Percentiles rank a stretch among this genome's conserved stretches.
Evolutionary conservation across 2,797 vertebrate genomes (phyloP).

Genomic region (Enteromius treurensis): DNA sequence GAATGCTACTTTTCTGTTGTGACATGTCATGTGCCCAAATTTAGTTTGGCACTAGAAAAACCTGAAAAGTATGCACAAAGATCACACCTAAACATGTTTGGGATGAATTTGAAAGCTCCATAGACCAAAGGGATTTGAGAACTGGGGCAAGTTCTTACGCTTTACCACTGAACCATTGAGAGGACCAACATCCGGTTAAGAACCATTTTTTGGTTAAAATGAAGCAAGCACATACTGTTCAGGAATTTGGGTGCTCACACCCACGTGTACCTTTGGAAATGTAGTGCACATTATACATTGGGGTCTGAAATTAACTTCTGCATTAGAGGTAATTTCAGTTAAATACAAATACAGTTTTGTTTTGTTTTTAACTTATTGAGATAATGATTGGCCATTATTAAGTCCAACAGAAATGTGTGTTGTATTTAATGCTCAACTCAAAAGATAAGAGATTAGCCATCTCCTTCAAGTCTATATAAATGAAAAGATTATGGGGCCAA

Average conservation of each 20-base stretch:
- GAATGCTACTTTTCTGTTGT: background rate
- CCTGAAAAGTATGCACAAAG: background rate
- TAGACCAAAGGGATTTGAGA: background rate
- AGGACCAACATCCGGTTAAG: background rate
- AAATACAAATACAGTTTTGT: background rate
- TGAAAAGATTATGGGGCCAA: background rate
- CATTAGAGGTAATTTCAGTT: background rate
- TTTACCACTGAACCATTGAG: background rate
- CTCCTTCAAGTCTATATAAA: background rate
- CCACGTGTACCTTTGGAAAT: no score
- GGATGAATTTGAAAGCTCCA: background rate
- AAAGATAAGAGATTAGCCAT: background rate
- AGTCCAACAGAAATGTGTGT: background rate
- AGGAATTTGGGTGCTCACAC: background rate
- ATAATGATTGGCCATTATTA: background rate
- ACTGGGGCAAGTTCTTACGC: background rate
- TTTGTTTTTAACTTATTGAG: no score
- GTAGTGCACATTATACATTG: background rate
- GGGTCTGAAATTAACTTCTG: background rate
- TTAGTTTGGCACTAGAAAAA: background rate
- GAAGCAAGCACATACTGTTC: background rate
- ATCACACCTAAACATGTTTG: background rate
- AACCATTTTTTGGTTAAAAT: background rate
- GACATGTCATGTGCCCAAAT: background rate
- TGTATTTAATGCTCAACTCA: background rate